Evolutionary conservation across 2,113 vertebrate species (phyloP), one percentile per base, ranked within the genome.

Genomic region (Xyliphius kryptos): DNA sequence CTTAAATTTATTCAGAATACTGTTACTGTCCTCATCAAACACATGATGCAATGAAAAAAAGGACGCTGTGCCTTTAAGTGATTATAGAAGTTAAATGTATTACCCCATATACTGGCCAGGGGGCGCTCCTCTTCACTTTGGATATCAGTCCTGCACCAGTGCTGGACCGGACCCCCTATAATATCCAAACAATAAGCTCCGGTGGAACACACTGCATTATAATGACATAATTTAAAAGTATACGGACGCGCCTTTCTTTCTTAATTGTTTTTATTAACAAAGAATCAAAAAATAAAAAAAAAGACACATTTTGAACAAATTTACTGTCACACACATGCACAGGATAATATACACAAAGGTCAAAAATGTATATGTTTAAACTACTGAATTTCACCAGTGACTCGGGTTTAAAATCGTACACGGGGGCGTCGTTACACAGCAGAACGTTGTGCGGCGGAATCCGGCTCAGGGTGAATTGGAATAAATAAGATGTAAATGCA

Each of bases 381-480:
- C 14, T 46, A 47, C 7, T 68, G 76, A 71, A 79, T 79, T 83
- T 86, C 85, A 89, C 87, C 86, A 86, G 82, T 81, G 82, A 77
- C 26, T 32, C 2, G 26, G 4, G 7, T 32, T 32, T 32, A 32
- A 32, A 32, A 32, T 32, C 26, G 7, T 5, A 32, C 26, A 32
- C 7, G 26, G 7, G 4, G n/a, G n/a, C n/a, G n/a, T 32, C 4
- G 7, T 32, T 6, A 32, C 26, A 32, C 26, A 3, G 26, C 26
- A 1, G 26, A 32, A 32, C 26, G 26, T 6, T 6, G 2, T 32
- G 7, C 26, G 26, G 26, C 26, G 4, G 4, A 6, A 32, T 32
- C 26, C 26, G 7, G 26, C 4, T 32, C 4, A 32, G 4, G 26
- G 26, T 32, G 4, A 32, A 32, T 32, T 32, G 4, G 4, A 32